Evolutionary conservation across 1,140 invertebrate genomes (phyloP).

Genomic region (Coptotermes formosanus): DNA sequence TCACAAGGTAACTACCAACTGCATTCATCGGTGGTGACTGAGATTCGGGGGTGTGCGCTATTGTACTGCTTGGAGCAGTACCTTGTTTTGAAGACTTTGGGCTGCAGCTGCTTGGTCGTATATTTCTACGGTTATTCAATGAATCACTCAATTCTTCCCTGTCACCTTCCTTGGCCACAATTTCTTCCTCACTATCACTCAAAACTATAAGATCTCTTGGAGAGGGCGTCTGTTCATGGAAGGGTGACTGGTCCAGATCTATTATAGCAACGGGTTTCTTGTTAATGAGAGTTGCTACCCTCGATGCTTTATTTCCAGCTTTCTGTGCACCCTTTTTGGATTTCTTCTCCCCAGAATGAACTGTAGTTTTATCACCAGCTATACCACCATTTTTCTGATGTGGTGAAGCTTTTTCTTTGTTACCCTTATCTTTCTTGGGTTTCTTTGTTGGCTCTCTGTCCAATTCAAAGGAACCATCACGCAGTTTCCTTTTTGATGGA

Average conservation of each 20-base stretch:
- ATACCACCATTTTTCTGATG: constrained; percentile 49
- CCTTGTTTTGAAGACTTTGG: constrained; percentile 15
- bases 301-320: constrained; percentile 21
- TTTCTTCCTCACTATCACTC: constrained; percentile 74
- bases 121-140: not conserved
- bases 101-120: not conserved
- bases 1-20: constrained; percentile 35
- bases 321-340: constrained; percentile 19
- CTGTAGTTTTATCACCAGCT: not conserved
- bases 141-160: constrained; percentile 8
- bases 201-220: constrained; percentile 77
- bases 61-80: constrained; percentile 15
- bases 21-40: constrained; percentile 30
- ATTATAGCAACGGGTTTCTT: constrained; percentile 77
- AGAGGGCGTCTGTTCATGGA: constrained; percentile 73
- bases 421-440: constrained; percentile 42
- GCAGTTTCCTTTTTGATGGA: constrained; percentile 42
- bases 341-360: constrained; percentile 15
- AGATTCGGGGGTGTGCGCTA: constrained; percentile 33
- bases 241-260: constrained; percentile 80
- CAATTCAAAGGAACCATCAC: constrained; percentile 39
- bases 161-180: constrained; percentile 43
- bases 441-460: constrained; percentile 37
- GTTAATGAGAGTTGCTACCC: constrained; percentile 31
- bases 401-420: constrained; percentile 50